These are phyloP conservation scores for Dicycla oo DNA, from an alignment of 2,888 invertebrate species.

Conservation along the genomic window DNA sequence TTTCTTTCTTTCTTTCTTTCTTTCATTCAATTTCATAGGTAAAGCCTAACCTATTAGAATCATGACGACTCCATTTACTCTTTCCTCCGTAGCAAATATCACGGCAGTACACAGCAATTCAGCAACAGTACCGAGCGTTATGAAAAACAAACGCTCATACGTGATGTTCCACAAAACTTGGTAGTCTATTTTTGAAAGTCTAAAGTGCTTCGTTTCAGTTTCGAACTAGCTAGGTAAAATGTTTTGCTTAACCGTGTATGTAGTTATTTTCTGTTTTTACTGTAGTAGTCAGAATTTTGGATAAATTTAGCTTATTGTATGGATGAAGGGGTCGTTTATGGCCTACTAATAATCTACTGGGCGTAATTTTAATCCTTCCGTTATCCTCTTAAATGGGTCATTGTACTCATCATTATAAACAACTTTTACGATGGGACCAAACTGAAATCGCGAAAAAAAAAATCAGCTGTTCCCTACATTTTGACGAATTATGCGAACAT, in stretches of 20 bases:
- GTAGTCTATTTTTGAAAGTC: constrained; percentile 44
- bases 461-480: too few relatives aligned
- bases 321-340: too few relatives aligned
- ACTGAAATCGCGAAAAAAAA: too few relatives aligned
- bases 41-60: too few relatives aligned
- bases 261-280: not conserved
- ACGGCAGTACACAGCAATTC: constrained; percentile 7
- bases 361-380: too few relatives aligned
- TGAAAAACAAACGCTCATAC: constrained; percentile 55
- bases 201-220: constrained; percentile 38
- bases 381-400: too few relatives aligned
- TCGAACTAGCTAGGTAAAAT: constrained; percentile 17
- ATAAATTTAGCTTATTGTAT: not conserved
- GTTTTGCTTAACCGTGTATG: constrained; percentile 5
- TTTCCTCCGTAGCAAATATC: not conserved
- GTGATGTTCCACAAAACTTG: constrained; percentile 47
- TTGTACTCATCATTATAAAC: too few relatives aligned
- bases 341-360: too few relatives aligned
- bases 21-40: too few relatives aligned
- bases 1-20: too few relatives aligned
- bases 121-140: constrained; percentile 21
- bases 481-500: too few relatives aligned
- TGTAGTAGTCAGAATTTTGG: not conserved
- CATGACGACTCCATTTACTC: constrained; percentile 17
- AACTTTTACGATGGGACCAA: too few relatives aligned